A percentile compares a stretch with the other conserved stretches of the same genome.
These are phyloP conservation scores for Poicephalus meyeri DNA, from an alignment of 2,113 vertebrate genomes.

Conservation along the genomic window DNA sequence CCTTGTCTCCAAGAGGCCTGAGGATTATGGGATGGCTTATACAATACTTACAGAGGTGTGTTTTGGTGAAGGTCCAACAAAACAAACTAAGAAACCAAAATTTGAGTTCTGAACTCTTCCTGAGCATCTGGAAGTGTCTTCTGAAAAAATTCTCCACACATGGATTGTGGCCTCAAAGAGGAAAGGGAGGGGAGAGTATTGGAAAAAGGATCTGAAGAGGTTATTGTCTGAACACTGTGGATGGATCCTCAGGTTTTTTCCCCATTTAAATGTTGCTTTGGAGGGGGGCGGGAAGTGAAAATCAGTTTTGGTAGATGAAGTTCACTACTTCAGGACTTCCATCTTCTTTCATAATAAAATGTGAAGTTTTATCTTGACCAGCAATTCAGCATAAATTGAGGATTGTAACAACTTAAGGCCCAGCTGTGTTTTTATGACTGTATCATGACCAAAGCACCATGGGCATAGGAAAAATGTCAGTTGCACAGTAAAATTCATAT, in stretches of 20 bases:
- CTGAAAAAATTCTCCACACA: background rate
- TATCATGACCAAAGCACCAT: background rate
- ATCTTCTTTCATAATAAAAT: background rate
- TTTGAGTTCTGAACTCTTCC: background rate
- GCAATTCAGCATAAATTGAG: background rate
- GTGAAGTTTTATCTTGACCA: background rate
- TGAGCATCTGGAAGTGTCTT: background rate
- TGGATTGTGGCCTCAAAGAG: background rate
- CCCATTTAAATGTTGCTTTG: background rate
- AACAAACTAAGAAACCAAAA: background rate
- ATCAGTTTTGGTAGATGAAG: background rate
- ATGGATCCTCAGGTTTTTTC: background rate
- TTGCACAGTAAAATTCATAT: background rate
- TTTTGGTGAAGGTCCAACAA: background rate
- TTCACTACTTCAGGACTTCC: background rate
- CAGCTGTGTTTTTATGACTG: background rate
- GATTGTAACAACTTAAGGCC: background rate
- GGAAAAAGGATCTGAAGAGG: background rate
- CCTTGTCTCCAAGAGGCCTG: background rate
- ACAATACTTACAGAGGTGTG: background rate
- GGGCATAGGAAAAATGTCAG: background rate
- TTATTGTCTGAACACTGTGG: background rate
- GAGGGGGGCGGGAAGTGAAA: no score
- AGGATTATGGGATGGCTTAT: background rate
- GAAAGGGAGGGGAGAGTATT: background rate